These are phyloP conservation scores for Stichopus horrens DNA, from an alignment of 53 echinoderm and acorn worm genomes.

Conservation along the genomic window DNA sequence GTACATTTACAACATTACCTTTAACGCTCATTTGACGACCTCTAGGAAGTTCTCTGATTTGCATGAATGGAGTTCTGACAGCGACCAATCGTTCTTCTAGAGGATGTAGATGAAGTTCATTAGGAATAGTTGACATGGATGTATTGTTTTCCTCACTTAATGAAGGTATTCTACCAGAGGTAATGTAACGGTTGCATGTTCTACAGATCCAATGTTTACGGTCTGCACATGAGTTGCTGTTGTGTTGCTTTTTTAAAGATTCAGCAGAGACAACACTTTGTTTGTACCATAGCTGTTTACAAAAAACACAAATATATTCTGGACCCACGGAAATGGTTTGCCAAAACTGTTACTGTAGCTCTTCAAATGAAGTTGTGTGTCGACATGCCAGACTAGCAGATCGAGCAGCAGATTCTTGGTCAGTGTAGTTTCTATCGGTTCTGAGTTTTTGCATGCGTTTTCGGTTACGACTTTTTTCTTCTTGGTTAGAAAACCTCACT, in stretches of 20 bases:
- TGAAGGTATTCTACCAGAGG: constrained; percentile 31
- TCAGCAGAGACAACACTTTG: constrained; percentile 23
- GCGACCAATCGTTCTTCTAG: constrained; percentile 49
- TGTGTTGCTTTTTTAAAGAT: background rate
- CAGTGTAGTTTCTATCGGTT: background rate
- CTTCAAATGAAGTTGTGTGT: constrained; percentile 7
- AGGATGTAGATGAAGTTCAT: constrained; percentile 16
- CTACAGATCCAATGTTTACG: constrained; percentile 41
- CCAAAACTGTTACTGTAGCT: constrained; percentile 26
- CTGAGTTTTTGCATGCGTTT: background rate
- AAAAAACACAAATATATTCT: constrained; percentile 42
- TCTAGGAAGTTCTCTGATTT: constrained; percentile 54
- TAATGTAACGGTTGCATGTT: constrained; percentile 45
- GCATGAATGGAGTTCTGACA: constrained; percentile 51
- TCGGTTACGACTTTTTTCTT: background rate
- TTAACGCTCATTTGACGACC: constrained; percentile 42
- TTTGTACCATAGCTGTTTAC: constrained; percentile 54
- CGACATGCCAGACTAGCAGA: background rate
- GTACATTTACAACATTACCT: constrained; percentile 55
- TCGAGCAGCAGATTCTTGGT: background rate
- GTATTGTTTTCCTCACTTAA: constrained; percentile 35
- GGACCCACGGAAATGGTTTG: constrained; percentile 29
- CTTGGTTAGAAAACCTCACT: background rate
- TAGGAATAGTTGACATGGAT: constrained; percentile 23
- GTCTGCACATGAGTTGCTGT: background rate